Evolutionary conservation across 2,888 invertebrate species (phyloP).

Genomic region (Pogonocherus hispidulus): DNA sequence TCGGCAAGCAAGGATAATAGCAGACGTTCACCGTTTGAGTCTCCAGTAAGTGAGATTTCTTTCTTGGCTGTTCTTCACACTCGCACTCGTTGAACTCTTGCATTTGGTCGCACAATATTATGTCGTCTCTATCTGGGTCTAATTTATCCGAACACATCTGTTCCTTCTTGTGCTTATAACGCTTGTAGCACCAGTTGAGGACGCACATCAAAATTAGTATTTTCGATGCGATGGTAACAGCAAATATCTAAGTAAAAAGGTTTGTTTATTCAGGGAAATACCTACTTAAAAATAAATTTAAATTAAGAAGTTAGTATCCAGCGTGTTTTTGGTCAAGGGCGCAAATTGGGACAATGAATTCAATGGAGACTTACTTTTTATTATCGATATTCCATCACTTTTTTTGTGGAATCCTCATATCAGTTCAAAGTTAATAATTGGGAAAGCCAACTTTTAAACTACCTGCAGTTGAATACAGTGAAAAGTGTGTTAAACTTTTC

Average conservation of each 20-base stretch:
- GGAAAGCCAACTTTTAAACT: no score
- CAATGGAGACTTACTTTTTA: no score
- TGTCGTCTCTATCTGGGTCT: constrained; percentile 40
- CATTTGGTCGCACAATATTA: constrained; percentile 44
- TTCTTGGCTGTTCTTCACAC: constrained; percentile 34
- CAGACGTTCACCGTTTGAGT: constrained; percentile 48
- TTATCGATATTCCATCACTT: no score
- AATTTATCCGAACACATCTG: constrained; percentile 33
- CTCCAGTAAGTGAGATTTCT: constrained; percentile 17
- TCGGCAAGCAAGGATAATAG: constrained; percentile 41
- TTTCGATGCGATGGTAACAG: constrained; percentile 56
- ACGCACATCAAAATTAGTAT: constrained; percentile 58
- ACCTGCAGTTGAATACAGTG: no score
- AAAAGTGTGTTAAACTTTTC: no score
- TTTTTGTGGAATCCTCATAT: no score
- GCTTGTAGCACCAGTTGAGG: constrained; percentile 59
- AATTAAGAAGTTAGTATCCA: no score
- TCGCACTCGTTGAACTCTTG: constrained; percentile 40
- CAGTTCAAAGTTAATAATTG: no score
- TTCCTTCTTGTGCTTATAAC: constrained; percentile 42
- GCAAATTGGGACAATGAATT: no score
- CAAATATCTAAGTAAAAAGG: constrained; percentile 48
- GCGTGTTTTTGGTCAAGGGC: no score
- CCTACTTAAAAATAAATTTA: neutral
- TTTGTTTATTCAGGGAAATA: constrained; percentile 6